These are phyloP conservation scores for Zosterops lateralis DNA, from an alignment of 2,113 vertebrate species.

Conservation along the genomic window DNA sequence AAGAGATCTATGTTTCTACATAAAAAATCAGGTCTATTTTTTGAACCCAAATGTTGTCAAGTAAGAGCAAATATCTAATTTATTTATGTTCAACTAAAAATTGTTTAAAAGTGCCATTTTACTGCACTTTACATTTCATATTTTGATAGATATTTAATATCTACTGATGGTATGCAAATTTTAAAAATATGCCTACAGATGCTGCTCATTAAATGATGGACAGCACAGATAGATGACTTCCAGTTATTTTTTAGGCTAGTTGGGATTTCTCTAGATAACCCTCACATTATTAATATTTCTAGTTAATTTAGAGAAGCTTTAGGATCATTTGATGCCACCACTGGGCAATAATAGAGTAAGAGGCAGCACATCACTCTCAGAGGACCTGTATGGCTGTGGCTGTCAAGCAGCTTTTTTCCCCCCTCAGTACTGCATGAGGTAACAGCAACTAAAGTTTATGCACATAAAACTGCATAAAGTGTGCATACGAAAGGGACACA, in stretches of 20 bases:
- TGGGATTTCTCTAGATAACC: not conserved
- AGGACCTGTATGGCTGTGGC: not conserved
- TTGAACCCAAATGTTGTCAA: not conserved
- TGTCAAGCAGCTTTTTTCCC: not conserved
- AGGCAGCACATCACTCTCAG: not conserved
- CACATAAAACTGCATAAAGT: too few species aligned
- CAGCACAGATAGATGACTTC: not conserved
- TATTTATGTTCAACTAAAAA: not conserved
- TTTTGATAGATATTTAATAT: not conserved
- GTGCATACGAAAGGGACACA: too few species aligned
- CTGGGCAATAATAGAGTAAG: not conserved
- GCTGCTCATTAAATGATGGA: slow-evolving; percentile 17
- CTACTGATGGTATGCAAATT: slow-evolving; percentile 30
- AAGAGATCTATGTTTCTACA: not conserved
- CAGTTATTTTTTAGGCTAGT: not conserved
- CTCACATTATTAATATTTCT: not conserved
- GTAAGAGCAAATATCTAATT: not conserved
- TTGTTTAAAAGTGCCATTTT: not conserved
- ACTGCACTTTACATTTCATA: not conserved
- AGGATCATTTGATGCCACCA: not conserved
- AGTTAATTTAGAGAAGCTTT: not conserved
- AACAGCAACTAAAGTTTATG: not conserved
- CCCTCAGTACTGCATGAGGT: not conserved
- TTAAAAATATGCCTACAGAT: slow-evolving; percentile 39
- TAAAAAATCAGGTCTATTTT: not conserved